Conservation (phyloP, 2,888 invertebrate genomes). For the Plebejus melissa region DNA sequence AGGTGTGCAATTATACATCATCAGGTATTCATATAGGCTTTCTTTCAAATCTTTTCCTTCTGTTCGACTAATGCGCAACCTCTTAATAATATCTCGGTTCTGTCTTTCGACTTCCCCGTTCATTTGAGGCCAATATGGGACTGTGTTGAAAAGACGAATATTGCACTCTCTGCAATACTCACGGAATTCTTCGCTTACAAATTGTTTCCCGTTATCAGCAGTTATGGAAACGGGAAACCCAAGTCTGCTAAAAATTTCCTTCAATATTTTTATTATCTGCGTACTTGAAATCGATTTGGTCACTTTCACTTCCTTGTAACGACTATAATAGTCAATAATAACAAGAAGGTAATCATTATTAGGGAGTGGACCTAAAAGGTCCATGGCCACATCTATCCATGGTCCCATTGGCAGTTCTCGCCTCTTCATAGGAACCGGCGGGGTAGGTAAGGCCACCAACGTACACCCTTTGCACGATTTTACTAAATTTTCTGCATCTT, state of each 20-base stretch:
- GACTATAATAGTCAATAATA: constrained; percentile 38
- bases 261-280: constrained; percentile 36
- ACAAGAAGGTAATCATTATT: constrained; percentile 38
- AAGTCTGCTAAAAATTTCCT: constrained; percentile 40
- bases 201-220: constrained; percentile 40
- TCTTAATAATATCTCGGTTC: constrained; percentile 41
- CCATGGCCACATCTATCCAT: constrained; percentile 38
- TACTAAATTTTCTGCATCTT: constrained; percentile 36
- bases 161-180: constrained; percentile 35
- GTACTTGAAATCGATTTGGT: constrained; percentile 31
- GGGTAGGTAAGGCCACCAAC: constrained; percentile 35
- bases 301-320: constrained; percentile 40
- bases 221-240: constrained; percentile 38
- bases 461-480: constrained; percentile 37
- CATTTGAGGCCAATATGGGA: constrained; percentile 42
- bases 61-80: constrained; percentile 36
- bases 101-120: constrained; percentile 43
- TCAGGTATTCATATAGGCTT: constrained; percentile 23
- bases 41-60: constrained; percentile 35
- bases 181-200: constrained; percentile 39
- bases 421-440: constrained; percentile 38
- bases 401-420: constrained; percentile 37
- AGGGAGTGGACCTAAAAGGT: constrained; percentile 36
- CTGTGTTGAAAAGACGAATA: constrained; percentile 36
- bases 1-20: constrained; percentile 36